These are phyloP conservation scores for Corynorhinus townsendii DNA, from an alignment of 2,113 vertebrate species.

Conservation along the genomic window DNA sequence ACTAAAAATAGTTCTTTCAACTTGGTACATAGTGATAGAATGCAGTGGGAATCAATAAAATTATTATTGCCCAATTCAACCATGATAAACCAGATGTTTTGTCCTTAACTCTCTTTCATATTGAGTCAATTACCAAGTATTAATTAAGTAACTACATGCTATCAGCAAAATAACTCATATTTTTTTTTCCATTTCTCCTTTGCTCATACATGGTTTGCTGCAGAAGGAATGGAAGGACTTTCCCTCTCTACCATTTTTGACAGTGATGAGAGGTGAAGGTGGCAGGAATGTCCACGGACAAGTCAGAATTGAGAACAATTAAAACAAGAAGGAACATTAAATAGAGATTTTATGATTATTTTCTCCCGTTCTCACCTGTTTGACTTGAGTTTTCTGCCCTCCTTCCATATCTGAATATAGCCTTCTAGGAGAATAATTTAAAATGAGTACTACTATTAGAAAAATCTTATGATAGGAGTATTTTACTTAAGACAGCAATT, in stretches of 20 bases:
- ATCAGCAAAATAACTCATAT: not conserved
- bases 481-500: conserved; percentile 38
- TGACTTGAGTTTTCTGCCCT: not conserved
- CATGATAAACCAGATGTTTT: not conserved
- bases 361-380: not conserved
- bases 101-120: not conserved
- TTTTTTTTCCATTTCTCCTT: not conserved
- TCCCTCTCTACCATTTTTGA: not conserved
- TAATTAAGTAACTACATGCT: not conserved
- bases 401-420: not conserved
- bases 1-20: conserved; percentile 39
- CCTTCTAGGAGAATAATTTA: not conserved
- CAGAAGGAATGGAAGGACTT: accelerated
- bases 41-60: conserved; percentile 61
- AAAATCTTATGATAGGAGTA: conserved; percentile 12
- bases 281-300: not conserved
- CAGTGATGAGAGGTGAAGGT: not conserved
- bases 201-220: not conserved
- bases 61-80: not conserved
- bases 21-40: conserved; percentile 28
- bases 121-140: not conserved
- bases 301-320: not conserved
- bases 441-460: not conserved
- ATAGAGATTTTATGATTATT: not conserved
- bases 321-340: not conserved